Evolutionary conservation across 2,113 vertebrate genomes (phyloP), one percentile per base, ranked within the genome.

Genomic region (Micronycteris hirsuta): DNA sequence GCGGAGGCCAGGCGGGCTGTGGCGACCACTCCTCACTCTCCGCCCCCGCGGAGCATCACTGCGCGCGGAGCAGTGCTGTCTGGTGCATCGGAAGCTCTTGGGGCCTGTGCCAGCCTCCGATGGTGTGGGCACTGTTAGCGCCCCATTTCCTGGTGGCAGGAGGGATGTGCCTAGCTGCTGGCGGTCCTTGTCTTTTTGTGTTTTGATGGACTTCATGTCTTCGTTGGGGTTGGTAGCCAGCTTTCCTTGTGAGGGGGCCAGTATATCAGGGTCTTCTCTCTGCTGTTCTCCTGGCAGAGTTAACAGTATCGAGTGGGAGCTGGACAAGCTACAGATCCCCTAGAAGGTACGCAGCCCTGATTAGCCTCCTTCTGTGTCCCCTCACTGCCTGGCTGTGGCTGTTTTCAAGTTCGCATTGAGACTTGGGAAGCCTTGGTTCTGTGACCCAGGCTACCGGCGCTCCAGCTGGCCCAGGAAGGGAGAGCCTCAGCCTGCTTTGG

Each of bases 321-420:
- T 4, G 26, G 49, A n/a, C 6, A 28, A 11, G 16, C 47, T 58
- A 1, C 31, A 56, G 38, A 16, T 45, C 33, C 58, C 43, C n/a
- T 20, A 52, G 15, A 61, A 24, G 38, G 3, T 22, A 4, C 10
- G 3, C 0, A 5, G 26, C 28, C 47, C 56, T 1, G 7, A 33
- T 16, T 0, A 45, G 19, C 31, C 1, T 5, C 15, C 3, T 33
- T 20, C 31, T 56, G 0, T 17, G 3, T 22, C 49, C 12, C 38
- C 54, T 38, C 11, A 4, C 9, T 1, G 22, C 1, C 17, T 28
- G 2, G 11, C 33, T 33, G 38, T 8, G 1, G 1, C 17, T 26
- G 28, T 68, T 61, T 43, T 9, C 7, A 77, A 67, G 52, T 70
- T 49, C 41, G 22, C n/a, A 10, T 43, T 1, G 54, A 47, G 3